Evolutionary conservation across 2,113 vertebrate species (phyloP).

Genomic region (Phainopepla nitens): DNA sequence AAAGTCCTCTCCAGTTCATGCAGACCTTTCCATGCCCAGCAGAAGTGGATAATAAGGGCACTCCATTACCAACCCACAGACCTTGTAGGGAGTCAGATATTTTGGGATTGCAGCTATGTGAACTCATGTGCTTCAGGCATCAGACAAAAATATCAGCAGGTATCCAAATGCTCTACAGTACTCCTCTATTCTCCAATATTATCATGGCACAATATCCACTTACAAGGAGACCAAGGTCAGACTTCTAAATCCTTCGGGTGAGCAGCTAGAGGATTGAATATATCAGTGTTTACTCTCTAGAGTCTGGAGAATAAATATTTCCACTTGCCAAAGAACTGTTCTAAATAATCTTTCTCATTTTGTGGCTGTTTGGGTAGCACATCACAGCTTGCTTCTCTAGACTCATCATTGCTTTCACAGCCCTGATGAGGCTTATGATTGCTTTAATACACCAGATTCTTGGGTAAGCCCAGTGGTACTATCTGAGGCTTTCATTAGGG

Average conservation of each 20-base stretch:
- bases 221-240: background rate
- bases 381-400: slow-evolving; percentile 35
- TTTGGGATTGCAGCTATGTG: background rate
- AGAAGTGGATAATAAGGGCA: background rate
- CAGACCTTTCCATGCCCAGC: background rate
- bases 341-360: slow-evolving; percentile 22
- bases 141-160: background rate
- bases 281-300: background rate
- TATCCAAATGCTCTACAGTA: background rate
- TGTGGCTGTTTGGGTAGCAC: background rate
- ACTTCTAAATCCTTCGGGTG: background rate
- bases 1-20: background rate
- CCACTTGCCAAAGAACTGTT: background rate
- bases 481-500: slow-evolving; percentile 23
- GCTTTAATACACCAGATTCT: slow-evolving; percentile 31
- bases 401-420: slow-evolving; percentile 22
- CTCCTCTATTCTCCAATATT: background rate
- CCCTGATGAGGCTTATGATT: slow-evolving; percentile 24
- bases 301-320: background rate
- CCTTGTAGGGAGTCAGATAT: background rate
- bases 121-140: background rate
- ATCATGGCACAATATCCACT: background rate
- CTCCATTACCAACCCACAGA: background rate
- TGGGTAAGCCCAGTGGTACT: slow-evolving; percentile 14
- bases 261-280: background rate